Percentiles rank a stretch among this genome's conserved stretches.
These are phyloP conservation scores for Chymomyza costata DNA, from an alignment of 1,140 invertebrate species.

Conservation along the genomic window DNA sequence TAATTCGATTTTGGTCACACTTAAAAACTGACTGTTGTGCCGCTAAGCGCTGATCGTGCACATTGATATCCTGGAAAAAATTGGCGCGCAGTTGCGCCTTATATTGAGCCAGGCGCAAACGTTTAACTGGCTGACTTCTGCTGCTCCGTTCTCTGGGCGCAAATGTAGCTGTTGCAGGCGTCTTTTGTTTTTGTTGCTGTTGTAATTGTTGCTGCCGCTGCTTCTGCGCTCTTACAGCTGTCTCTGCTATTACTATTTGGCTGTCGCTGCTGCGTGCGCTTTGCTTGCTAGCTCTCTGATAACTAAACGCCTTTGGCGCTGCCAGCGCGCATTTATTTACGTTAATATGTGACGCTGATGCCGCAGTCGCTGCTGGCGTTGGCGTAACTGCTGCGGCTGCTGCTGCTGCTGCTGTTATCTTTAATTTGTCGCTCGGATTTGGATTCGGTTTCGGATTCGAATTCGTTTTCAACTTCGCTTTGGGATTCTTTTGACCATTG, in stretches of 20 bases:
- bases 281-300: slow-evolving; percentile 66
- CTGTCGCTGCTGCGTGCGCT: slow-evolving; percentile 31
- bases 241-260: slow-evolving; percentile 4
- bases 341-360: slow-evolving; percentile 38
- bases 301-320: slow-evolving; percentile 66
- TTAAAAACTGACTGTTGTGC: slow-evolving; percentile 2
- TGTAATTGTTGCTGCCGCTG: slow-evolving; percentile 7
- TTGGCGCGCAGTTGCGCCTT: slow-evolving; percentile 52
- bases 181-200: not conserved
- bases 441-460: no score
- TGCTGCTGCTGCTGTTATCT: slow-evolving; percentile 49
- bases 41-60: slow-evolving; percentile 5
- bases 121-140: no score
- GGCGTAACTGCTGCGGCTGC: slow-evolving; percentile 8
- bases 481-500: slow-evolving; percentile 46
- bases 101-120: slow-evolving; percentile 32
- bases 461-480: slow-evolving; percentile 1
- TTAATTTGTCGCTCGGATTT: slow-evolving; percentile 41
- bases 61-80: slow-evolving; percentile 45
- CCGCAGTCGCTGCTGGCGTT: slow-evolving; percentile 30
- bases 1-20: slow-evolving; percentile 6
- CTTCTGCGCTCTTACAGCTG: slow-evolving; percentile 4
- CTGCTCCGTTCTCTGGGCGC: slow-evolving; percentile 3
- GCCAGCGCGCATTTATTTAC: slow-evolving; percentile 66
- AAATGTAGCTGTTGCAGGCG: not conserved